Evolutionary conservation across 2,888 invertebrate genomes (phyloP).

Genomic region (Cephus pulcher): DNA sequence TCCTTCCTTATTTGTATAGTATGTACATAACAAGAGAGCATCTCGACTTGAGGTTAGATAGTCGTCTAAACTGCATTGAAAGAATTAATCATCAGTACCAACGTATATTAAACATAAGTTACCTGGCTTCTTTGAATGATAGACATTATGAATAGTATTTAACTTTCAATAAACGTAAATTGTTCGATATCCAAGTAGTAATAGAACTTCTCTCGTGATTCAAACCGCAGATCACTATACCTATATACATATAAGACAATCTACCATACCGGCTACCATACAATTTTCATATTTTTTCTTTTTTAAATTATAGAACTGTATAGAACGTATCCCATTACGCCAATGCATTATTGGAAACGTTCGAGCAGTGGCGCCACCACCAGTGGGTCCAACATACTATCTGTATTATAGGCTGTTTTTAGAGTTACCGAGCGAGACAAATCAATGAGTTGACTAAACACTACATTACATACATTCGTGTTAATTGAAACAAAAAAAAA

Average conservation of each 20-base stretch:
- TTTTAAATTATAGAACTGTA: too few relatives aligned
- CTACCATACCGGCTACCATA: too few relatives aligned
- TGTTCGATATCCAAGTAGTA: neutral
- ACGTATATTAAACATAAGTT: neutral
- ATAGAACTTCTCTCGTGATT: neutral
- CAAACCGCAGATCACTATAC: neutral
- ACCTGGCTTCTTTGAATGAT: neutral
- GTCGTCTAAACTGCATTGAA: neutral
- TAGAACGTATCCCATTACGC: too few relatives aligned
- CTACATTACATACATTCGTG: too few relatives aligned
- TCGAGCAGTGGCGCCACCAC: too few relatives aligned
- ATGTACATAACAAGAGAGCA: neutral
- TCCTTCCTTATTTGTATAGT: neutral
- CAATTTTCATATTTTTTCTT: too few relatives aligned
- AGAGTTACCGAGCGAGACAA: too few relatives aligned
- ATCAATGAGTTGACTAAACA: too few relatives aligned
- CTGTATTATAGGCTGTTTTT: too few relatives aligned
- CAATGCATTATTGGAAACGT: too few relatives aligned
- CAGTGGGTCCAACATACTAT: too few relatives aligned
- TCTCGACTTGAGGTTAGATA: neutral
- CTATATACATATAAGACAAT: neutral
- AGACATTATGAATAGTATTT: neutral
- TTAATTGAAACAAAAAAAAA: too few relatives aligned
- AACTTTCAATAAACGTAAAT: neutral
- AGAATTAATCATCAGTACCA: neutral